phyloP scores from a whole-genome alignment of 2,797 vertebrate species.

The Phalanger gymnotis region DNA sequence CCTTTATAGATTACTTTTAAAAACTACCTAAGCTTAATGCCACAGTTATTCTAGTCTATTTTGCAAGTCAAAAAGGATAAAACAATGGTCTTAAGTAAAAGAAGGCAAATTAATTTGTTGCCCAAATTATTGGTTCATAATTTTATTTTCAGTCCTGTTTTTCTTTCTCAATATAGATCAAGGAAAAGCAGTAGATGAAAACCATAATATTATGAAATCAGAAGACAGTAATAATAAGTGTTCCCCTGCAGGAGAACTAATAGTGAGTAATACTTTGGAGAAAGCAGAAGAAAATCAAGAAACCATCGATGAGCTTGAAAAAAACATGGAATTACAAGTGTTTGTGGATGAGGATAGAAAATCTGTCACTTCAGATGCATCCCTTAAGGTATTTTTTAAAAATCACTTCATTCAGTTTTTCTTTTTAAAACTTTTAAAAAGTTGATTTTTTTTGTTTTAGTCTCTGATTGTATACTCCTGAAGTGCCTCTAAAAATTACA shows the following conservation, averaged over 20 bases:
- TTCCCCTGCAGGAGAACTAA: constrained; percentile 64
- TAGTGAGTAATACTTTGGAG: constrained; percentile 62
- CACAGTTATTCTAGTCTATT: constrained; percentile 37
- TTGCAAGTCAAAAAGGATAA: background rate
- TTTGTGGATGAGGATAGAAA: constrained; percentile 22
- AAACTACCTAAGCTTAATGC: constrained; percentile 27
- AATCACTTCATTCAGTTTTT: background rate
- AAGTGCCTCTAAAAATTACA: background rate
- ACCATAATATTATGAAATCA: constrained; percentile 73
- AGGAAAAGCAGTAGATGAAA: constrained; percentile 77
- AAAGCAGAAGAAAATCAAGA: constrained; percentile 65
- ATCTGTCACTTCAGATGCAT: constrained; percentile 4
- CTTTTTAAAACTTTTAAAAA: constrained; percentile 8
- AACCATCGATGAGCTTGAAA: constrained; percentile 46
- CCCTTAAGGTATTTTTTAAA: constrained; percentile 72
- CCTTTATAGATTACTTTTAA: constrained; percentile 32
- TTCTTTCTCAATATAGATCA: constrained; percentile 79
- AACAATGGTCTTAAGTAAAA: background rate
- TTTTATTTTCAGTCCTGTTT: constrained; percentile 29
- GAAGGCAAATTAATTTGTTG: constrained; percentile 13
- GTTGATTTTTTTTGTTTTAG: background rate
- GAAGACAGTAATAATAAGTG: constrained; percentile 65
- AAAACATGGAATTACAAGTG: constrained; percentile 31
- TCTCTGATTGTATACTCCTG: background rate
- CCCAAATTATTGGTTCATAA: constrained; percentile 3